These are phyloP conservation scores for Pelecanoides urinatrix DNA, from an alignment of 2,113 vertebrate species.

Conservation along the genomic window DNA sequence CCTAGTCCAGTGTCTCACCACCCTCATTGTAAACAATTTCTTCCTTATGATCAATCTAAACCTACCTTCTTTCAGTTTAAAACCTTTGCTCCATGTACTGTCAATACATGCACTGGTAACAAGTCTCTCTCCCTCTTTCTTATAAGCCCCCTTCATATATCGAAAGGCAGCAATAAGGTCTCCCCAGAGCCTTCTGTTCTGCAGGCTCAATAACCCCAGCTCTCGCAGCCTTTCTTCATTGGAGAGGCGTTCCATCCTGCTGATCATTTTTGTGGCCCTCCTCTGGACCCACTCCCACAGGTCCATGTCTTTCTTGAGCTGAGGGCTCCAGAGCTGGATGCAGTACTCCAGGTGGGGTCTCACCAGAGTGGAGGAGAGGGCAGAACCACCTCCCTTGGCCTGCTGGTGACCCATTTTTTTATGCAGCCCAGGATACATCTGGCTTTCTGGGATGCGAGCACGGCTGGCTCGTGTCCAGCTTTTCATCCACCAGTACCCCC, in stretches of 20 bases:
- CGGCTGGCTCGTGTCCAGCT: not conserved
- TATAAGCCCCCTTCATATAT: not conserved
- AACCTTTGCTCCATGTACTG: not conserved
- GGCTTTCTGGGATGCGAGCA: not conserved
- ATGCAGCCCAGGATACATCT: rapidly evolving
- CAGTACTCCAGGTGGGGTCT: not conserved
- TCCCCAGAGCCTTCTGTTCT: not conserved
- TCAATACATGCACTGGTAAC: not conserved
- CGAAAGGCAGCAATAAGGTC: not conserved
- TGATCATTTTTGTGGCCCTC: no score
- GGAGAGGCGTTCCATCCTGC: no score
- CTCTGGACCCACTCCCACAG: not conserved
- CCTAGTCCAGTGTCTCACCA: not conserved
- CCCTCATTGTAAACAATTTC: not conserved
- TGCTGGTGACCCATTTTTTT: not conserved
- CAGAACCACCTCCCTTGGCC: rapidly evolving
- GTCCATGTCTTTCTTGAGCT: not conserved
- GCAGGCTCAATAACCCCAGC: not conserved
- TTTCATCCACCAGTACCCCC: not conserved
- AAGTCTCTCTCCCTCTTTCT: not conserved
- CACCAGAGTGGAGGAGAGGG: not conserved
- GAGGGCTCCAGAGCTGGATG: not conserved
- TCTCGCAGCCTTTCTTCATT: not conserved
- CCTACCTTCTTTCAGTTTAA: not conserved
- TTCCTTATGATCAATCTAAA: not conserved